Base-by-base conservation (phyloP, 1,140 invertebrate species). In the Penaeus indicus region DNA sequence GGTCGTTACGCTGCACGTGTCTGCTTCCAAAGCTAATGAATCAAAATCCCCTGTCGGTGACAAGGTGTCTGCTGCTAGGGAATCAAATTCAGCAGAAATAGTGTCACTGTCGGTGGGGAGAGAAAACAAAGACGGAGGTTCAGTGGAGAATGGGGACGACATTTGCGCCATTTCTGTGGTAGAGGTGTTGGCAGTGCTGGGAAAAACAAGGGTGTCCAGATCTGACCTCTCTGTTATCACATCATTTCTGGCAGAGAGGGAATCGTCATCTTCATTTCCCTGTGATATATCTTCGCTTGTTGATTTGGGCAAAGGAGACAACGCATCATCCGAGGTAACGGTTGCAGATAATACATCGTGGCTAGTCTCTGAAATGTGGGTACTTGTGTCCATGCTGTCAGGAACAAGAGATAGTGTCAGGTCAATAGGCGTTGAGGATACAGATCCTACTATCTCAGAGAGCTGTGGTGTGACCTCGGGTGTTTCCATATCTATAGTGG, bases 81-180 rank as follows among this genome's bases (percentile, higher is more conserved):
- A 88, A 64, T 88, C 90, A n/a, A 90, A 78, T 8, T 84, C 87
- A 63, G 87, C 82, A 42, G 87, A 89, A 42, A 89, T 86, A n/a
- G 87, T 89, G 38, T 89, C 85, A 25, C 75, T 85, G 67, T 90
- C 90, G 7, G 88, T 83, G 22, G 88, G 88, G 42, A 91, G 88
- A 32, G 90, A 91, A 2, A 86, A 89, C 18, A 91, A 54, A 47
- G 90, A 91, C 18, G 79, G 84, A 62, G 42, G 79, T 38, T 90
- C 90, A 25, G 90, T 86, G 38, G 90, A 91, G 7, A 87, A 63
- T 64, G 88, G 90, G 42, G 90, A 89, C 4, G 84, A 69, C 42
- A 86, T 89, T 11, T 77, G 38, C 19, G 89, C 89, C 19, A 61
- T 78, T 61, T 64, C 85, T 67, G 84, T 62, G 60, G 84, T 62